A percentile compares a stretch with the other conserved stretches of the same genome.
phyloP scores from a whole-genome alignment of 2,888 invertebrate species.

The Heliconius ismenius region DNA sequence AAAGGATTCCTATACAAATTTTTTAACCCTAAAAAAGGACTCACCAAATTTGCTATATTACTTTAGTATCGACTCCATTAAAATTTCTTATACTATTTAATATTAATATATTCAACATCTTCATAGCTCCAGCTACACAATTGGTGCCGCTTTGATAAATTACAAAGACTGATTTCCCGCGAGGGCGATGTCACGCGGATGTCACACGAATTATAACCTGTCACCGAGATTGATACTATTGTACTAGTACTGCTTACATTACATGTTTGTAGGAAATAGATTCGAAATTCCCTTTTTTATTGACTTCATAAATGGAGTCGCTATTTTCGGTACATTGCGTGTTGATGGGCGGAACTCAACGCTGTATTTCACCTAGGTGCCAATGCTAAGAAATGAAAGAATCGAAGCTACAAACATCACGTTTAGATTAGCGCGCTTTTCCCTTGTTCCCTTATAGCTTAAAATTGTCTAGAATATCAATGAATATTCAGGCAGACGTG shows the following conservation, averaged over 20 bases:
- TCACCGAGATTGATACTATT: slow-evolving; percentile 12
- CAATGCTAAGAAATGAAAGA: too few relatives aligned
- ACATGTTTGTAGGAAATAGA: not conserved
- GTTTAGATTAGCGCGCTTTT: not conserved
- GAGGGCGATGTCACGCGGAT: slow-evolving; percentile 19
- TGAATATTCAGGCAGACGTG: too few relatives aligned
- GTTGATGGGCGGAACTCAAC: not conserved
- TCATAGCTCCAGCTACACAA: not conserved
- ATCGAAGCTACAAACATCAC: not conserved
- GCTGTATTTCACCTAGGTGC: too few relatives aligned
- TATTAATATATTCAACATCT: slow-evolving; percentile 1
- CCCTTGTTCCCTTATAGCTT: too few relatives aligned
- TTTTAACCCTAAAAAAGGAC: not conserved
- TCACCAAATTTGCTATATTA: not conserved
- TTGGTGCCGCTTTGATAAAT: slow-evolving; percentile 19
- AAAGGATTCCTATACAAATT: too few relatives aligned
- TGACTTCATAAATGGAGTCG: too few relatives aligned
- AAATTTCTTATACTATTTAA: not conserved
- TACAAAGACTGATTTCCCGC: slow-evolving; percentile 28
- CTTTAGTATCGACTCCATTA: not conserved
- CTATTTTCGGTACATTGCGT: not conserved
- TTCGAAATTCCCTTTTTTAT: too few relatives aligned
- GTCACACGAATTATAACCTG: slow-evolving; percentile 16
- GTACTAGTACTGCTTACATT: too few relatives aligned
- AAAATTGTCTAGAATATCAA: not conserved